These are phyloP conservation scores for Carposina sasakii DNA, from an alignment of 1,140 invertebrate species.

Conservation along the genomic window DNA sequence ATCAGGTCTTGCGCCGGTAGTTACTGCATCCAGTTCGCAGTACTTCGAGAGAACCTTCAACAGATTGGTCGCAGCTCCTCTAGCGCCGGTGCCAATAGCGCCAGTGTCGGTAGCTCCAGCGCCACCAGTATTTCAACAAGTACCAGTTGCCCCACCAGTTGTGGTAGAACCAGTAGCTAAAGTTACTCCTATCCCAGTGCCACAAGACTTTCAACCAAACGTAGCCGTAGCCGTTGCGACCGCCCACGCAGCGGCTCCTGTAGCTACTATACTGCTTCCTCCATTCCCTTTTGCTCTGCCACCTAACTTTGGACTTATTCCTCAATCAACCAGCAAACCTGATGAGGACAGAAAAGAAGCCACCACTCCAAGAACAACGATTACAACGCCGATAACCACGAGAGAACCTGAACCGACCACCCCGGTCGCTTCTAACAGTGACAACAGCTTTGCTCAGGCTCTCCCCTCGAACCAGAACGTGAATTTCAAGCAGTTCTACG, in stretches of 20 bases:
- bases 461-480: constrained; percentile 50
- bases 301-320: constrained; percentile 42
- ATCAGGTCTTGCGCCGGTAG: constrained; percentile 55
- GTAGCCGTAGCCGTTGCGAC: constrained; percentile 59
- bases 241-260: constrained; percentile 55
- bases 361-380: constrained; percentile 33
- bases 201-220: constrained; percentile 57
- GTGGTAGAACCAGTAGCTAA: constrained; percentile 19
- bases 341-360: constrained; percentile 38
- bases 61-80: constrained; percentile 56
- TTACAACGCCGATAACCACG: constrained; percentile 13
- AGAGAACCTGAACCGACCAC: constrained; percentile 39
- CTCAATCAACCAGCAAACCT: constrained; percentile 31
- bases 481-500: constrained; percentile 47
- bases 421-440: constrained; percentile 33
- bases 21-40: constrained; percentile 77
- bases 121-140: constrained; percentile 23
- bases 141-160: constrained; percentile 19
- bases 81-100: constrained; percentile 14
- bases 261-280: constrained; percentile 54
- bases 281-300: constrained; percentile 59
- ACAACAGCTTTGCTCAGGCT: constrained; percentile 51
- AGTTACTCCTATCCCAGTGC: constrained; percentile 22
- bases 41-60: constrained; percentile 78
- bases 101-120: constrained; percentile 5